Conservation (phyloP, 2,113 vertebrate genomes). For the Serilophus lunatus region DNA sequence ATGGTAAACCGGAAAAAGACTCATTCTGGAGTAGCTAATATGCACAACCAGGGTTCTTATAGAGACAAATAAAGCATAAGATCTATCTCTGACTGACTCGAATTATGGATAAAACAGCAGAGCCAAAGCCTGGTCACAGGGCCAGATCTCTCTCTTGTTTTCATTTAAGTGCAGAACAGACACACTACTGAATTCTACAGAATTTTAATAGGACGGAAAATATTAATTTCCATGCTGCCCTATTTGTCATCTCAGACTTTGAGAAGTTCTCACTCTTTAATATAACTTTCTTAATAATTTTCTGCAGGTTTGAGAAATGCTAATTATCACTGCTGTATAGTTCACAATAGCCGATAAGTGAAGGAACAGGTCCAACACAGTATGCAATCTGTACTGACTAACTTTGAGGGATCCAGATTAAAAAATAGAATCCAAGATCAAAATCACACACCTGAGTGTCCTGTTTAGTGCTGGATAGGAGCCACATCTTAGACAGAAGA, state of each 20-base stretch:
- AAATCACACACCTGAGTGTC: neutral
- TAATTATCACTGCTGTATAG: neutral
- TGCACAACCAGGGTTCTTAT: fast-evolving
- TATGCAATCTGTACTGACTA: neutral
- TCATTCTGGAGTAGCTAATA: neutral
- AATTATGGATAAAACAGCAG: neutral
- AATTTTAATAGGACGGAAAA: neutral
- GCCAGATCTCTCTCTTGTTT: neutral
- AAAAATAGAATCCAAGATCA: neutral
- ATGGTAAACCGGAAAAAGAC: neutral
- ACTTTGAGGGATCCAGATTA: neutral
- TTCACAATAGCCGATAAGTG: neutral
- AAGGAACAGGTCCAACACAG: neutral
- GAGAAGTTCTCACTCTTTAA: neutral
- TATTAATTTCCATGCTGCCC: neutral
- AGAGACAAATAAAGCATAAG: neutral
- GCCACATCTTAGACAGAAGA: neutral
- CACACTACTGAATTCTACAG: neutral
- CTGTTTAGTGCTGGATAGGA: neutral
- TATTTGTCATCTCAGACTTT: neutral
- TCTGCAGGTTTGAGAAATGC: neutral
- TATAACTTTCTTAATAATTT: neutral
- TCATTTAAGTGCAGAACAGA: neutral
- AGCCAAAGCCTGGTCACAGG: neutral
- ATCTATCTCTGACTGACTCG: neutral